Base-by-base conservation (phyloP, 2,113 vertebrate species). In the Spheniscus mendiculus region DNA sequence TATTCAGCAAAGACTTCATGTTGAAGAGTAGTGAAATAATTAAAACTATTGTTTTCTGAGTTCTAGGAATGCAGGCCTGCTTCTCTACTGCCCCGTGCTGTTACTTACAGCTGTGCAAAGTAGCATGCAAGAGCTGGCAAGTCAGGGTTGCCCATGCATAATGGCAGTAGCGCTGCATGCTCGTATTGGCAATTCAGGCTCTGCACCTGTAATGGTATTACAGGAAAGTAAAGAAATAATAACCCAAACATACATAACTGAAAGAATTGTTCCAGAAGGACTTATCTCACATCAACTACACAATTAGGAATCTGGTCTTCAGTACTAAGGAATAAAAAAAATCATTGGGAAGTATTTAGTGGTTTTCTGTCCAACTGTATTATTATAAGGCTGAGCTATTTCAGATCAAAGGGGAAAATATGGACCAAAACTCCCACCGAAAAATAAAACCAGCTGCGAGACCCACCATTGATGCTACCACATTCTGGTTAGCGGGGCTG, bases 181-280 rank as follows among this genome's bases (percentile, higher is more conserved):
- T 63, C 76, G 5, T 34, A 4, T 29, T 2, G 66, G 49, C 63
- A 14, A 9, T 17, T 22, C 65, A 20, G 70, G 62, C 82, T 11
- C 52, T 94, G 83, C 82, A 91, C 91, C 89, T 88, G 93, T 18
- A 83, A 19, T 5, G 0, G 34, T 21, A 30, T 0, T 22, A 30
- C 70, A 38, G 58, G 5, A 8, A 58, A 67, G 76, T 14, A 71
- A 47, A 88, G 67, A 73, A 80, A 91, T 49, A 91, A 70, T 17
- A 50, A 55, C 82, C 71, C 93, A n/a, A 65, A 69, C 83, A 79
- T 8, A 47, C 52, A 3, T 18, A 36, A 50, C 65, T 44, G 95
- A 34, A 36, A 88, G 84, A 96, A 96, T 90, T 81, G 69, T 95
- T 97, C 90, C 96, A 97, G 96, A 96, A 97, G 93, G 91, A 96